phyloP scores from a whole-genome alignment of 2,888 invertebrate genomes.

The Drosophila gaucha region DNA sequence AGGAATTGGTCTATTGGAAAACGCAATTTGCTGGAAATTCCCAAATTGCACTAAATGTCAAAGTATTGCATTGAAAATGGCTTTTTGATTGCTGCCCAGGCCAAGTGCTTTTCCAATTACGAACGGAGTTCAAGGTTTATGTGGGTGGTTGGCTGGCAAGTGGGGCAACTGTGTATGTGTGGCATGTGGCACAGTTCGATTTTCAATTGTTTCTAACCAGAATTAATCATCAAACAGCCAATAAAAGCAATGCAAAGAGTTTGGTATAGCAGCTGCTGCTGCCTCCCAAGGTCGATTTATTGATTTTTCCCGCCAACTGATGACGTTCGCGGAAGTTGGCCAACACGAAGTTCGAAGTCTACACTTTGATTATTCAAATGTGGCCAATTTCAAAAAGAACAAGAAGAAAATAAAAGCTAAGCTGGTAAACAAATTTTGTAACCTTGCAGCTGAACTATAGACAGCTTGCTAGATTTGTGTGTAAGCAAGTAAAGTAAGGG shows the following conservation, averaged over 20 bases:
- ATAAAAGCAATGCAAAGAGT: conserved; percentile 24
- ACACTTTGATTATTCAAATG: conserved; percentile 37
- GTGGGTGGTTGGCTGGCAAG: conserved; percentile 10
- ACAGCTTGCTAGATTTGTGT: not conserved
- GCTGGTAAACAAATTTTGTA: conserved; percentile 9
- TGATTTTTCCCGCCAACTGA: conserved; percentile 72
- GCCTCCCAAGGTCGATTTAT: conserved; percentile 81
- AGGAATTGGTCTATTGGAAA: conserved; percentile 47
- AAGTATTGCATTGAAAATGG: conserved; percentile 59
- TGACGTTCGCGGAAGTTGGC: conserved; percentile 62
- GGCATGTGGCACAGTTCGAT: conserved; percentile 32
- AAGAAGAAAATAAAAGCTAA: not conserved
- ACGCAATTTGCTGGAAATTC: conserved; percentile 66
- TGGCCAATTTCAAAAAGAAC: not conserved
- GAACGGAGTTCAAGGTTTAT: conserved; percentile 71
- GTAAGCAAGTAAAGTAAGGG: not conserved
- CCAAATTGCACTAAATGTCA: conserved; percentile 48
- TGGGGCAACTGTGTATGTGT: conserved; percentile 5
- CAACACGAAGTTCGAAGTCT: conserved; percentile 42
- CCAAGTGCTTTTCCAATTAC: conserved; percentile 30
- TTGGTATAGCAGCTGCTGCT: conserved; percentile 27
- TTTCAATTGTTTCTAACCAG: conserved; percentile 46
- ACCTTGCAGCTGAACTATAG: conserved; percentile 7
- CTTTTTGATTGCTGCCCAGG: conserved; percentile 59
- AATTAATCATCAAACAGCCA: conserved; percentile 1